These are phyloP conservation scores for Syngnathus floridae DNA, from an alignment of 2,113 vertebrate genomes.

Conservation along the genomic window DNA sequence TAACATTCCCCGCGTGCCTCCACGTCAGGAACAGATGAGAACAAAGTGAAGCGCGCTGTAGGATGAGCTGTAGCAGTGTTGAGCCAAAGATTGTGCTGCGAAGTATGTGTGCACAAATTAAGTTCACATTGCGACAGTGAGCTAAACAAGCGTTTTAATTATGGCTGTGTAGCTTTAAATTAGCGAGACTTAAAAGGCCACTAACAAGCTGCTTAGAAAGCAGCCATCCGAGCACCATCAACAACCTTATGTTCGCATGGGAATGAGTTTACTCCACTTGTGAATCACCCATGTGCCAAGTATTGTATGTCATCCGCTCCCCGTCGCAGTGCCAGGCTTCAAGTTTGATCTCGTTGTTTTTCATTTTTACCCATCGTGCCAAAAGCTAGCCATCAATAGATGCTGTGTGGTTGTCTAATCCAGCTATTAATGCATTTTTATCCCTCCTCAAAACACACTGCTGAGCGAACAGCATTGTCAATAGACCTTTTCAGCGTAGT, in stretches of 20 bases:
- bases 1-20: constrained; percentile 67
- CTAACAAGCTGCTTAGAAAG: background rate
- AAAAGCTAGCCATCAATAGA: constrained; percentile 26
- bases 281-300: background rate
- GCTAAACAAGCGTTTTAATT: background rate
- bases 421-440: constrained; percentile 36
- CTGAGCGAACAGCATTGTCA: constrained; percentile 35
- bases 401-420: constrained; percentile 29
- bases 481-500: constrained; percentile 41
- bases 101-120: constrained; percentile 10
- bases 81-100: too few species aligned
- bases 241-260: background rate
- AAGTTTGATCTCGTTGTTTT: constrained; percentile 25
- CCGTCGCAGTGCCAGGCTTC: background rate
- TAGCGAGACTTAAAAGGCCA: background rate
- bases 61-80: constrained; percentile 27
- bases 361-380: constrained; percentile 19
- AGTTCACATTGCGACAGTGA: constrained; percentile 11
- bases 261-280: background rate
- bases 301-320: background rate
- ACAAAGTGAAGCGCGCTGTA: constrained; percentile 14
- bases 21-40: constrained; percentile 45
- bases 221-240: background rate
- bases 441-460: constrained; percentile 36
- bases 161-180: background rate